These are phyloP conservation scores for Brachyistius frenatus DNA, from an alignment of 2,113 vertebrate species.

Conservation along the genomic window DNA sequence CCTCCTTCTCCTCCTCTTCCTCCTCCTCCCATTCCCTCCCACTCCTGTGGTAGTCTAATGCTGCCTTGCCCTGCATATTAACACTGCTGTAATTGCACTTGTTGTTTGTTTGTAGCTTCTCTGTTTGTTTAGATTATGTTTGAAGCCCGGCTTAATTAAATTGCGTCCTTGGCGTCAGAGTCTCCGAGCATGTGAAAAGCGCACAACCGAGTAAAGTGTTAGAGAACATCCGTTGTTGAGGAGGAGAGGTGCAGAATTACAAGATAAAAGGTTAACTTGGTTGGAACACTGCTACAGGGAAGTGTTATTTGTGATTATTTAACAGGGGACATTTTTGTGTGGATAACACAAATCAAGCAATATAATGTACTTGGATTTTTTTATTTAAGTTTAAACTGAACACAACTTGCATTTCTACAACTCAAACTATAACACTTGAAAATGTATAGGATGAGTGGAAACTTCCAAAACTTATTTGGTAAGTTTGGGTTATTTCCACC, in stretches of 20 bases:
- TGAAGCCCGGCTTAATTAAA: slow-evolving; percentile 76
- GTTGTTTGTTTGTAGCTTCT: slow-evolving; percentile 72
- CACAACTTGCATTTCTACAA: background rate
- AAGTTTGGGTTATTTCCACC: slow-evolving; percentile 33
- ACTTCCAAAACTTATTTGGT: slow-evolving; percentile 28
- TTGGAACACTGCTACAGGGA: background rate
- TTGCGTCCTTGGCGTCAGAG: slow-evolving; percentile 62
- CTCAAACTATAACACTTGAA: background rate
- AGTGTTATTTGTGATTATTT: slow-evolving; percentile 14
- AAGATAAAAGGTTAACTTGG: slow-evolving; percentile 9
- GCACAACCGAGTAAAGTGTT: slow-evolving; percentile 16
- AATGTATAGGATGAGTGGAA: slow-evolving; percentile 7
- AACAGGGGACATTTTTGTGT: background rate
- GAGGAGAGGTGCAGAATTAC: background rate
- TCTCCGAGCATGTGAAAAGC: slow-evolving; percentile 29
- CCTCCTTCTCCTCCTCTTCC: slow-evolving; percentile 6
- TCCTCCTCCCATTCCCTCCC: slow-evolving; percentile 47
- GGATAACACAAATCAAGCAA: background rate
- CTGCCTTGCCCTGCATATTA: slow-evolving; percentile 73
- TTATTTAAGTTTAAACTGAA: too few species aligned
- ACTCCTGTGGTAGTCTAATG: slow-evolving; percentile 39
- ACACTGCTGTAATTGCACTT: slow-evolving; percentile 73
- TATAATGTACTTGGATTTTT: background rate
- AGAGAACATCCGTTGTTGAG: slow-evolving; percentile 12
- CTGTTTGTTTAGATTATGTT: slow-evolving; percentile 76